Conservation (phyloP, 2,888 invertebrate genomes). For the Lasioglossum leucozonium region DNA sequence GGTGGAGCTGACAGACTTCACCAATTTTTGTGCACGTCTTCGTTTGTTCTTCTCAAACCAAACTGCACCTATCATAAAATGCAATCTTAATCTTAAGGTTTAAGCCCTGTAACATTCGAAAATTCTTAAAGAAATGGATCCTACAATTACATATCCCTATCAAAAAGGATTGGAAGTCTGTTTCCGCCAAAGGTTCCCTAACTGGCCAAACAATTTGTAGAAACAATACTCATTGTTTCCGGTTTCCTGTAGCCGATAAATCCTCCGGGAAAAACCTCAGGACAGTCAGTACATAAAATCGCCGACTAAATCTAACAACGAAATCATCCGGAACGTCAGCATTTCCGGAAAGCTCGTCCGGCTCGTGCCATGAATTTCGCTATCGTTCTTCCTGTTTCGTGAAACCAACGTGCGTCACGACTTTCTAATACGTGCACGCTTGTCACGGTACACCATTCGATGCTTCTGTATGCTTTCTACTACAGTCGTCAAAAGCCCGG, state of each 20-base stretch:
- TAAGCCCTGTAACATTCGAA: no score
- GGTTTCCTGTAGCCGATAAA: background rate
- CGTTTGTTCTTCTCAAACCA: no score
- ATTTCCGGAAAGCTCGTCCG: constrained; percentile 23
- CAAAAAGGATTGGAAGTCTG: no score
- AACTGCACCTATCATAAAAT: no score
- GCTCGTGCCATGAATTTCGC: constrained; percentile 6
- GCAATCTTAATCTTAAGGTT: no score
- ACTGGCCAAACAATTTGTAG: background rate
- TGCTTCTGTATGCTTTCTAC: background rate
- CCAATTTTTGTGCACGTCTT: no score
- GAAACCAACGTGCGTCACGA: constrained; percentile 32
- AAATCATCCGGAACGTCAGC: background rate
- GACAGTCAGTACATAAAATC: background rate
- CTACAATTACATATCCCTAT: background rate
- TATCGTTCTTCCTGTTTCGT: constrained; percentile 35
- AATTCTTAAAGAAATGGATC: no score
- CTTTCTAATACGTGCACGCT: constrained; percentile 37
- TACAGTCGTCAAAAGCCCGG: background rate
- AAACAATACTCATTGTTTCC: background rate
- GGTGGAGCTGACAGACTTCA: no score
- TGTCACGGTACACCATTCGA: background rate
- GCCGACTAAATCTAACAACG: background rate
- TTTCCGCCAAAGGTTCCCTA: background rate
- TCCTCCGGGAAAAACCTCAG: background rate